These are phyloP conservation scores for Esox masquinongy DNA, from an alignment of 2,797 vertebrate species.

Conservation along the genomic window DNA sequence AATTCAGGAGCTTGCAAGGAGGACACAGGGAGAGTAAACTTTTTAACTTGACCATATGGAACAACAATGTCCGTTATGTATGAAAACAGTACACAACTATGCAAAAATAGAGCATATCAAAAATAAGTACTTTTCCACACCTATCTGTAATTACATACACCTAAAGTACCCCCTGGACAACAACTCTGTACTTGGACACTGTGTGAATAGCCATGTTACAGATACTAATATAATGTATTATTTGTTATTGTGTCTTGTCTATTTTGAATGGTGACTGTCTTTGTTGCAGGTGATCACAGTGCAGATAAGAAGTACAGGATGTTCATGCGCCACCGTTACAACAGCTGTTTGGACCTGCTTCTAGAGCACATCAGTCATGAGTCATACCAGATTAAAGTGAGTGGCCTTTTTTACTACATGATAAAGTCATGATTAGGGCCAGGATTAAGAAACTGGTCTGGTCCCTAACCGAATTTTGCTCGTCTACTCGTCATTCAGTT, in stretches of 20 bases:
- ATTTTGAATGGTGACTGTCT: not conserved
- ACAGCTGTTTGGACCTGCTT: conserved; percentile 77
- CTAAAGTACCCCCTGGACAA: too few species aligned
- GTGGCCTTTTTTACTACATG: conserved; percentile 21
- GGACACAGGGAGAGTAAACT: too few species aligned
- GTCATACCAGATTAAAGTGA: conserved; percentile 79
- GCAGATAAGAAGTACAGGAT: conserved; percentile 84
- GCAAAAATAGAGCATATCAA: too few species aligned
- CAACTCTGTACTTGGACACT: too few species aligned
- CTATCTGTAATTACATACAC: too few species aligned
- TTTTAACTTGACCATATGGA: too few species aligned
- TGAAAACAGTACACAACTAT: too few species aligned
- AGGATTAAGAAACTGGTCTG: not conserved
- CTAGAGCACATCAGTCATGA: conserved; percentile 78
- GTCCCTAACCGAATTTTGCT: not conserved
- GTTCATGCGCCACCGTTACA: conserved; percentile 92
- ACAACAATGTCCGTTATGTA: too few species aligned
- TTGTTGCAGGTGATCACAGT: conserved; percentile 62
- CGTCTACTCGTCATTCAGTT: not conserved
- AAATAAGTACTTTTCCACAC: too few species aligned
- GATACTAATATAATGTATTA: too few species aligned
- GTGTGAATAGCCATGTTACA: too few species aligned
- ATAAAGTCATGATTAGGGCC: not conserved
- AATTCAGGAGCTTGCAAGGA: too few species aligned
- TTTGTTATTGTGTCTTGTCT: not conserved